These are phyloP conservation scores for Hetaerina americana DNA, from an alignment of 1,140 invertebrate genomes.

Conservation along the genomic window DNA sequence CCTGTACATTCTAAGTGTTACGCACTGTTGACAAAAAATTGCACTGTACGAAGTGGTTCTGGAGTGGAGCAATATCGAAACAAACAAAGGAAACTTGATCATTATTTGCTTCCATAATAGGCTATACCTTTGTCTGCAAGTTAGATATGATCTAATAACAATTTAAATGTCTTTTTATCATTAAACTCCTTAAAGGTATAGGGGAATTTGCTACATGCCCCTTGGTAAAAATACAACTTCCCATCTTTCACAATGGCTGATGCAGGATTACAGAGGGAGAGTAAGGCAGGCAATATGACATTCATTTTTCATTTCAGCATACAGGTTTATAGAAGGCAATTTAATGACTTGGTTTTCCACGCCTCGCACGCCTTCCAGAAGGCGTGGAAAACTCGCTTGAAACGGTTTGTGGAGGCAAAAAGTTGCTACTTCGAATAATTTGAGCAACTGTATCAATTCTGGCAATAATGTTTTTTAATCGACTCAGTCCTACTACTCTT, in stretches of 20 bases:
- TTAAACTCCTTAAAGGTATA: background rate
- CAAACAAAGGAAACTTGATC: background rate
- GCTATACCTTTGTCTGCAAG: background rate
- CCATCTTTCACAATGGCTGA: background rate
- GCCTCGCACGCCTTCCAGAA: too few relatives aligned
- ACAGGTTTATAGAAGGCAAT: too few relatives aligned
- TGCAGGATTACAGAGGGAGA: background rate
- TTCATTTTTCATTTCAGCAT: too few relatives aligned
- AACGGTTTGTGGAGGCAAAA: too few relatives aligned
- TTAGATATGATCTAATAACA: too few relatives aligned
- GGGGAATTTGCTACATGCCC: background rate
- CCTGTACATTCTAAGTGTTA: background rate
- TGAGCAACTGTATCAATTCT: too few relatives aligned
- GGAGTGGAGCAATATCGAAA: background rate
- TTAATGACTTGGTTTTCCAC: too few relatives aligned
- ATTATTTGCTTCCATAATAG: background rate
- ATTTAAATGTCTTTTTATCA: too few relatives aligned
- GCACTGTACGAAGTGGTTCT: background rate
- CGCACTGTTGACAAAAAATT: background rate
- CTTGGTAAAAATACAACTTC: background rate
- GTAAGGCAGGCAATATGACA: background rate
- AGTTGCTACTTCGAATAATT: too few relatives aligned
- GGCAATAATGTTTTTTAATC: too few relatives aligned
- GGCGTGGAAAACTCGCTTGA: too few relatives aligned
- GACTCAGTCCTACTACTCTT: too few relatives aligned